Percentiles rank a stretch among this genome's conserved stretches.
Conservation (phyloP, 2,113 vertebrate genomes). For the Propithecus coquereli region DNA sequence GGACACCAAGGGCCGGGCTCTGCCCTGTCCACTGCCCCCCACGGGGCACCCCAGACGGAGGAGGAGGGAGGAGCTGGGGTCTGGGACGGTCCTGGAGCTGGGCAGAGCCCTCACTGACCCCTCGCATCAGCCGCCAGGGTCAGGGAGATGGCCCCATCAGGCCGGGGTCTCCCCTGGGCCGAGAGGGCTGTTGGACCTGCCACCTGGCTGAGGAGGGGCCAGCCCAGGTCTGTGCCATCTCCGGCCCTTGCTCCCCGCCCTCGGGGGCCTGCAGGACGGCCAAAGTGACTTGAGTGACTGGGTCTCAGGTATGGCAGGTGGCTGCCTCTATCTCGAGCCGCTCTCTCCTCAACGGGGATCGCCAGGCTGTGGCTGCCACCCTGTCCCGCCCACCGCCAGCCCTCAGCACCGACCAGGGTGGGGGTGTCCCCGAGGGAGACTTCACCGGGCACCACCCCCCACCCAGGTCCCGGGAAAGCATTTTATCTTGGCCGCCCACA, state of each 20-base stretch:
- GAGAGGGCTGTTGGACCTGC: fast-evolving
- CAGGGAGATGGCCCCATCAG: fast-evolving
- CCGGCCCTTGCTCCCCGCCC: fast-evolving
- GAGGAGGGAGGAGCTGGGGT: too few species aligned
- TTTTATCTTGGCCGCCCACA: fast-evolving
- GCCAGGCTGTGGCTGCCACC: background rate
- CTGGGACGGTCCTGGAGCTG: too few species aligned
- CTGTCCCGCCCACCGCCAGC: background rate
- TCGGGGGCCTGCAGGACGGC: too few species aligned
- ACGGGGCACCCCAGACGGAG: background rate
- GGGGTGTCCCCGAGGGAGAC: background rate
- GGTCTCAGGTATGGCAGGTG: fast-evolving
- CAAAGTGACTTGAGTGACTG: background rate
- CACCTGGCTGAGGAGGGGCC: fast-evolving
- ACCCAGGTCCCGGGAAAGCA: fast-evolving
- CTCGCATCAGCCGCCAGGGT: background rate
- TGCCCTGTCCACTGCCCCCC: background rate
- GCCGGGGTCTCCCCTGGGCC: fast-evolving
- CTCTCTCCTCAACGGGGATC: fast-evolving
- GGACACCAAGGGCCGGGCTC: background rate
- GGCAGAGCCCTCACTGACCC: fast-evolving
- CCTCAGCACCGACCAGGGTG: fast-evolving
- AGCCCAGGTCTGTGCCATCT: fast-evolving
- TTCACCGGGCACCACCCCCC: background rate
- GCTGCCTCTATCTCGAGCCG: too few species aligned